A percentile compares a stretch with the other conserved stretches of the same genome.
Conservation (phyloP, 2,113 vertebrate species). For the Ginglymostoma cirratum region DNA sequence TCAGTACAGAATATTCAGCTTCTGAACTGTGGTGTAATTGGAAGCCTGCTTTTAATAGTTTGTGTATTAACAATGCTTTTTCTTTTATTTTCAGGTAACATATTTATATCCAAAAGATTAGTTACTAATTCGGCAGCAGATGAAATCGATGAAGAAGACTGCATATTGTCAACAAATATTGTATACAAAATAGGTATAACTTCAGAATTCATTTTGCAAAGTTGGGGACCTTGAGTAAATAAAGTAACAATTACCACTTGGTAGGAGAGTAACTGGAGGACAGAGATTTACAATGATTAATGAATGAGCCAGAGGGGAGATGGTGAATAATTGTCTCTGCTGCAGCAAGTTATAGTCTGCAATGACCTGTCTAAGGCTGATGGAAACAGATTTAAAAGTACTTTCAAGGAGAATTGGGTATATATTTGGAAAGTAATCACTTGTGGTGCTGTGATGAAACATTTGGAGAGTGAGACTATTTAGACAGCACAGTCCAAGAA, state of each 20-base stretch:
- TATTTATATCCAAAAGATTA: slow-evolving; percentile 85
- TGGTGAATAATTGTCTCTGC: too few relatives aligned
- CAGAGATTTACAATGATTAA: neutral
- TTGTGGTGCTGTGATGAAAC: neutral
- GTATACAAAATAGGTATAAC: slow-evolving; percentile 89
- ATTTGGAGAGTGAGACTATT: neutral
- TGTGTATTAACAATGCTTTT: neutral
- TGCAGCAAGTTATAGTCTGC: neutral
- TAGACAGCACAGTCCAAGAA: neutral
- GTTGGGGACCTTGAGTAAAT: neutral
- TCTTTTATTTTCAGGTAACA: slow-evolving; percentile 70
- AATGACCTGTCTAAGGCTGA: neutral
- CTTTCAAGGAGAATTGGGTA: neutral
- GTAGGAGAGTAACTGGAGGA: neutral
- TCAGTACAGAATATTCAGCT: neutral
- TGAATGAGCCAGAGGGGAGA: neutral
- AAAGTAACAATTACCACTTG: neutral
- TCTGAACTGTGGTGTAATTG: neutral
- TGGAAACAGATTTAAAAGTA: neutral
- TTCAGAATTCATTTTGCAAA: neutral
- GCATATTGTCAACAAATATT: slow-evolving; percentile 62
- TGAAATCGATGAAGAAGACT: slow-evolving; percentile 84
- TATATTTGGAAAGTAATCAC: neutral
- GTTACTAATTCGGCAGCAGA: slow-evolving; percentile 63
- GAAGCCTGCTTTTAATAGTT: neutral